Percentiles rank a stretch among this genome's conserved stretches.
phyloP scores from a whole-genome alignment of 2,888 invertebrate genomes.

The Hydropsyche betteni region DNA sequence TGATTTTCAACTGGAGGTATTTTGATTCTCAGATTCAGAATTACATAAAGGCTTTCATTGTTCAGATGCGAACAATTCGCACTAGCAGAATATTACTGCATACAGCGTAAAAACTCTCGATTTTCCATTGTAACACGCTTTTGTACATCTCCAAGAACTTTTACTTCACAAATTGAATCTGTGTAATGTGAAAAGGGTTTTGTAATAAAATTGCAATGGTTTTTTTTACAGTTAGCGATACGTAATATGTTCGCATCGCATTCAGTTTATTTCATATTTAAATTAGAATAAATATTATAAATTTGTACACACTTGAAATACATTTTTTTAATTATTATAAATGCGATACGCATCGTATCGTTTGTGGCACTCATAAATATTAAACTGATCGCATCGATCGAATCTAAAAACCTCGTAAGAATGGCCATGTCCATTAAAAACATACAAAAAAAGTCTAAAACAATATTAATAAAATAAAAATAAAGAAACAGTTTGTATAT shows the following conservation, averaged over 20 bases:
- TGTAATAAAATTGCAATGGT: slow-evolving; percentile 2
- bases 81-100: neutral
- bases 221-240: neutral
- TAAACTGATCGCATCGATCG: slow-evolving; percentile 14
- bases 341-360: slow-evolving; percentile 24
- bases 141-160: slow-evolving; percentile 11
- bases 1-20: too few species aligned
- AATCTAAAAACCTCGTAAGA: slow-evolving; percentile 30
- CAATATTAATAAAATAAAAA: slow-evolving; percentile 5
- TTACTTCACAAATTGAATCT: neutral
- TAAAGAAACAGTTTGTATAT: neutral
- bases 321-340: slow-evolving; percentile 6
- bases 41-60: too few species aligned
- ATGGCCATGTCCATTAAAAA: slow-evolving; percentile 32
- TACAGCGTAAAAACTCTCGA: neutral
- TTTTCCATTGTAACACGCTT: slow-evolving; percentile 7
- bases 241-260: slow-evolving; percentile 1
- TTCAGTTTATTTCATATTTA: neutral
- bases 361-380: slow-evolving; percentile 10
- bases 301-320: slow-evolving; percentile 22
- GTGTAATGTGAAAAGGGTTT: slow-evolving; percentile 5
- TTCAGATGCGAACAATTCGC: slow-evolving; percentile 1
- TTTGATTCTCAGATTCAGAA: too few species aligned
- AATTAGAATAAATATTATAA: slow-evolving; percentile 20
- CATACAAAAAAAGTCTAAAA: neutral